These are phyloP conservation scores for Anoura caudifer DNA, from an alignment of 2,113 vertebrate genomes.

Conservation along the genomic window DNA sequence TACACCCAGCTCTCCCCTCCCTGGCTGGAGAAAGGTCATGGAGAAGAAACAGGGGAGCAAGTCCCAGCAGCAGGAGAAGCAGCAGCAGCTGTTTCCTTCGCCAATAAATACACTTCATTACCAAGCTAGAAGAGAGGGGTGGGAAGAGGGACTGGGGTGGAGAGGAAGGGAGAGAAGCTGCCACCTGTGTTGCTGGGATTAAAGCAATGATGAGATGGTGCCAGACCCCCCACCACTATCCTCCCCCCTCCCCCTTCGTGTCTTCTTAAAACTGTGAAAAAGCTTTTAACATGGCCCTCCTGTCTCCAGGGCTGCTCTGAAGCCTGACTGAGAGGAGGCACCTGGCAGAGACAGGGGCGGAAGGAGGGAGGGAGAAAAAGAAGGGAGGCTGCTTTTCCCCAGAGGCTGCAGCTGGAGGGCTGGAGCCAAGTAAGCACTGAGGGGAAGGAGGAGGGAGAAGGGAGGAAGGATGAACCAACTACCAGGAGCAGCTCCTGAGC, in stretches of 20 bases:
- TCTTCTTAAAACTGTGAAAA: conserved; percentile 74
- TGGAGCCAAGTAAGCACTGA: conserved; percentile 64
- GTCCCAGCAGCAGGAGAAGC: conserved; percentile 72
- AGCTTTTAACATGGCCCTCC: conserved; percentile 73
- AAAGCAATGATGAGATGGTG: conserved; percentile 69
- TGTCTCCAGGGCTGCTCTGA: conserved; percentile 72
- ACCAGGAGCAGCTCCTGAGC: conserved; percentile 45
- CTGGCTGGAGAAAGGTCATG: conserved; percentile 66
- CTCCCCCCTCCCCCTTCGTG: not conserved
- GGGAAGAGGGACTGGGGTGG: conserved; percentile 45
- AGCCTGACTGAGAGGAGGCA: conserved; percentile 75
- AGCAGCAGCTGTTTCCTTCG: conserved; percentile 78
- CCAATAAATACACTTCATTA: conserved; percentile 84
- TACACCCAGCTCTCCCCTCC: conserved; percentile 68
- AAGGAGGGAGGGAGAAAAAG: conserved; percentile 44
- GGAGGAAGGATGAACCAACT: conserved; percentile 19
- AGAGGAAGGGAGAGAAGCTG: conserved; percentile 60
- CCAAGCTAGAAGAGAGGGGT: conserved; percentile 65
- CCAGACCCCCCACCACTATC: conserved; percentile 65
- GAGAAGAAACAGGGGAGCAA: conserved; percentile 68
- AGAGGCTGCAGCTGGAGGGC: conserved; percentile 78
- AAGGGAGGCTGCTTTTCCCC: conserved; percentile 73
- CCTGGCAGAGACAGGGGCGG: conserved; percentile 66
- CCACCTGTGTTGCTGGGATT: conserved; percentile 72
- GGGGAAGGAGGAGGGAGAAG: not conserved